These are phyloP conservation scores for Manis crassicaudata DNA, from an alignment of 2,797 vertebrate species.

Conservation along the genomic window DNA sequence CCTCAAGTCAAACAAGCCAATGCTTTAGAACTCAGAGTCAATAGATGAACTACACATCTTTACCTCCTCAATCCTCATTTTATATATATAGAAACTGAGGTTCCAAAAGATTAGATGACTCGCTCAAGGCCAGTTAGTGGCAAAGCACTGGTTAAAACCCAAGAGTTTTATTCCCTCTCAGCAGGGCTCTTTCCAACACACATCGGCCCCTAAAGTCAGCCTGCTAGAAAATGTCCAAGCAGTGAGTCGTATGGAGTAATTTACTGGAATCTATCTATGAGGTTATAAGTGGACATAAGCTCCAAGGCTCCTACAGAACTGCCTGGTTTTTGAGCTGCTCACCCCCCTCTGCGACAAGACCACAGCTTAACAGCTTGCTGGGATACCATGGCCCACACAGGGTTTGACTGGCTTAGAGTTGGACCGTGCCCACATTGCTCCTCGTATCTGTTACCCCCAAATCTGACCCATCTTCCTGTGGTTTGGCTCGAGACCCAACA, in stretches of 20 bases:
- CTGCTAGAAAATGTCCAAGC: constrained; percentile 26
- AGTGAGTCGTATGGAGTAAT: constrained; percentile 1
- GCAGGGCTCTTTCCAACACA: neutral
- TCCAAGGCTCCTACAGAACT: neutral
- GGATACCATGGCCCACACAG: neutral
- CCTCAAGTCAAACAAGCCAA: constrained; percentile 52
- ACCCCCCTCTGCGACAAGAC: neutral
- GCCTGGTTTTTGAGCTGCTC: neutral
- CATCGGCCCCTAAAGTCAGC: neutral
- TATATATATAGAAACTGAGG: neutral
- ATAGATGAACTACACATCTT: neutral
- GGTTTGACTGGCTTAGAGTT: neutral
- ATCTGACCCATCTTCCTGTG: neutral
- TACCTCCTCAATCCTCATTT: neutral
- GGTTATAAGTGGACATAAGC: constrained; percentile 1
- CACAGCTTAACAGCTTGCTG: constrained; percentile 5
- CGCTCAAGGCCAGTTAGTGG: neutral
- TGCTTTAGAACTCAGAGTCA: constrained; percentile 2
- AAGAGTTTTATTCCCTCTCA: neutral
- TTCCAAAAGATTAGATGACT: neutral
- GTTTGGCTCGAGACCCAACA: neutral
- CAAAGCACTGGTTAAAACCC: constrained; percentile 8
- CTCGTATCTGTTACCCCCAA: neutral
- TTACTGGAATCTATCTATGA: neutral
- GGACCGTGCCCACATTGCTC: neutral